Evolutionary conservation across 35 echinoderm and acorn worm genomes (phyloP), one percentile per base, ranked within the genome.

Genomic region (Lytechinus variegatus): DNA sequence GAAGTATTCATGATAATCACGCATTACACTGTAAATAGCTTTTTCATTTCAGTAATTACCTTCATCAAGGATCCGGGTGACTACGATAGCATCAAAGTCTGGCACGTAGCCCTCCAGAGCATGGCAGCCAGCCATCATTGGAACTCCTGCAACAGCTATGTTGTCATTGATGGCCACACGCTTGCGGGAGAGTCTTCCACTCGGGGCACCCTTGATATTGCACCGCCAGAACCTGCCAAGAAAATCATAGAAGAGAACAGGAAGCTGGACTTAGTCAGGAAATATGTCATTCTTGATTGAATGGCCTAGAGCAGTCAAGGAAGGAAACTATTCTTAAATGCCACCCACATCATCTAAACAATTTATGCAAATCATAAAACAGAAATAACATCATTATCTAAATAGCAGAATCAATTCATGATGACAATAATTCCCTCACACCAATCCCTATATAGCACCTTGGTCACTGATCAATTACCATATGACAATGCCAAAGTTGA

Each of bases 1-100:
- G 1, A 44, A 44, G 33, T 44, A 44, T 44, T 44, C 33, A 44
- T 44, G 33, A 44, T 44, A 2, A 44, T 44, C 33, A 44, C 0
- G 33, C 33, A 44, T 44, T 44, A 44, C 33, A 44, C 33, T 44
- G 33, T 2, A 44, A 0, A 44, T 2, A 2, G 33, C 33, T 44
- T 1, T 44, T 44, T 44, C 24, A 79, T n/a, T 24, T 79, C 3
- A 79, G 66, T n/a, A 11, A 14, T 79, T 95, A 98, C 97, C 97
- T 94, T 61, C 97, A 95, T 98, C 96, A 2, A 98, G 95, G 66
- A 98, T 87, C 94, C 97, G 86, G 19, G 97, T 98, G 5, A 97
- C 97, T 3, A 97, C 94, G 8, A 96, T 97, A 21, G 97, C 97
- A 79, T 97, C 97, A 95, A 95, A 96, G 60, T 98, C 97, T 86